Evolutionary conservation across 2,888 invertebrate species (phyloP).

Genomic region (Eilema sororculum): DNA sequence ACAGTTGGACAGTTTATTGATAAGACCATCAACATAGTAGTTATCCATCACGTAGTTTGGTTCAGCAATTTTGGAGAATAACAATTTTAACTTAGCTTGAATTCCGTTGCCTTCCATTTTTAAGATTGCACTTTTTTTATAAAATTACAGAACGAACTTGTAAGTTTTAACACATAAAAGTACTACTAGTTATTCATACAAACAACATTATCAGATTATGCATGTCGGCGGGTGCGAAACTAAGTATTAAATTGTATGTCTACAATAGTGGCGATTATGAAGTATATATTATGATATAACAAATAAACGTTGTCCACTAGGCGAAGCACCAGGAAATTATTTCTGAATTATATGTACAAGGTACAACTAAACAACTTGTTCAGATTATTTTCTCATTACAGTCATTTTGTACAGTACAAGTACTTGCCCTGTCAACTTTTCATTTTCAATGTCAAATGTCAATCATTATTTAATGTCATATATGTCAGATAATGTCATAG

Average conservation of each 20-base stretch:
- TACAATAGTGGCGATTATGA: neutral
- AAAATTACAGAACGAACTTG: neutral
- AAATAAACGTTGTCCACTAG: neutral
- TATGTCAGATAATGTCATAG: no score
- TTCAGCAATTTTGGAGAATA: conserved; percentile 86
- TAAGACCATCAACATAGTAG: conserved; percentile 89
- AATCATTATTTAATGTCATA: no score
- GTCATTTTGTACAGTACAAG: neutral
- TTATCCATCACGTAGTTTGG: conserved; percentile 88
- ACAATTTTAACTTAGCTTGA: conserved; percentile 85
- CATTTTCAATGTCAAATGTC: no score
- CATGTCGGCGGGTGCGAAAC: neutral
- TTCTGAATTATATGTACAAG: neutral
- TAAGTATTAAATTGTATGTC: neutral
- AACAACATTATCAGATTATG: neutral
- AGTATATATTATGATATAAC: neutral
- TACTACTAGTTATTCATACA: neutral
- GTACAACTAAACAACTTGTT: neutral
- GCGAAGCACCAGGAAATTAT: neutral
- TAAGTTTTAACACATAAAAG: neutral
- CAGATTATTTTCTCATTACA: neutral
- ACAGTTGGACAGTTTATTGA: conserved; percentile 87
- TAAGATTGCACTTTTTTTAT: neutral
- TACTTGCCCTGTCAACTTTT: no score
- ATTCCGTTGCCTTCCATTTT: conserved; percentile 62